phyloP scores from a whole-genome alignment of 2,113 vertebrate genomes.

The Nothoprocta perdicaria region DNA sequence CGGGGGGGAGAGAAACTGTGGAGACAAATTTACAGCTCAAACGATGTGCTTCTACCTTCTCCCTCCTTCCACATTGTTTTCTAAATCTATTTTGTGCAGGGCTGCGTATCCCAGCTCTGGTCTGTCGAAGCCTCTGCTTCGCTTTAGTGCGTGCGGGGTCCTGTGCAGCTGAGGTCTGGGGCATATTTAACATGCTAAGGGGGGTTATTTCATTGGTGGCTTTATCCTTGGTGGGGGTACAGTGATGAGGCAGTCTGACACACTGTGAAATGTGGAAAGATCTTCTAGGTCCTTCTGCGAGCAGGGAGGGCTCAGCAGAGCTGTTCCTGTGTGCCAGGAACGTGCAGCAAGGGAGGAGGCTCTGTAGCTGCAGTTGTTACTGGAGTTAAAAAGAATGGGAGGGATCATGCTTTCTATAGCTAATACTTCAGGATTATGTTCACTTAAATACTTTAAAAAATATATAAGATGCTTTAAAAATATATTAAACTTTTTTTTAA shows the following conservation, averaged over 20 bases:
- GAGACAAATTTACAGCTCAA: neutral
- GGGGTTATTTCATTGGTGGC: too few relatives aligned
- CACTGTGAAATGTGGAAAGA: rapidly evolving
- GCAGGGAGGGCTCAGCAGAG: neutral
- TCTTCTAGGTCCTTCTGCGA: too few relatives aligned
- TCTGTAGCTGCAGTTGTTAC: rapidly evolving
- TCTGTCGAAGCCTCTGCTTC: neutral
- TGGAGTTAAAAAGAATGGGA: neutral
- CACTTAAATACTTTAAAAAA: too few relatives aligned
- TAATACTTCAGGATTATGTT: too few relatives aligned
- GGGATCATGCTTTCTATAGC: too few relatives aligned
- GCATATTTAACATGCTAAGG: neutral
- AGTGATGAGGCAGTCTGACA: rapidly evolving
- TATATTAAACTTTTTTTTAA: neutral
- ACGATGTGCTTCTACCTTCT: rapidly evolving
- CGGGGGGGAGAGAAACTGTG: neutral
- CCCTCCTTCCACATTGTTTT: rapidly evolving
- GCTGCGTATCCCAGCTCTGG: neutral
- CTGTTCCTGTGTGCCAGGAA: neutral
- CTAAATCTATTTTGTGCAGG: neutral
- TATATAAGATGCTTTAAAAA: too few relatives aligned
- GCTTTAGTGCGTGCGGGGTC: neutral
- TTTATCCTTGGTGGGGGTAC: too few relatives aligned
- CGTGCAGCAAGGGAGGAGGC: rapidly evolving
- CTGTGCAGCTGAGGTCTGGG: too few relatives aligned